Base-by-base conservation (phyloP, 2,797 vertebrate species). In the Typhlichthys subterraneus region DNA sequence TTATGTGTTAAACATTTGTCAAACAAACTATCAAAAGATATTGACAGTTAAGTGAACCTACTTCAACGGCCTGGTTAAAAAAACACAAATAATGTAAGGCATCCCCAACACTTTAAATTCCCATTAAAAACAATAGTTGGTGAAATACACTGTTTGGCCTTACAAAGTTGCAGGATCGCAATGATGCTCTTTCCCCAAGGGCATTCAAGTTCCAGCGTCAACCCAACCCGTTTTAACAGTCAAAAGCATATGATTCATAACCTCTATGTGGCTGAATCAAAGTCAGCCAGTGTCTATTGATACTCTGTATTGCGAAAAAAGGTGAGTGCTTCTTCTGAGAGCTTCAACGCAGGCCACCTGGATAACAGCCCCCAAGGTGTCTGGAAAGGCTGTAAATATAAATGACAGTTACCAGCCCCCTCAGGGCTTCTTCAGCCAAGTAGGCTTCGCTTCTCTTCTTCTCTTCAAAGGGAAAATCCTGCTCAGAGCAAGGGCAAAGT, bases 191-290 rank as follows among this genome's bases (percentile, higher is more conserved):
- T 72, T 83, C 77, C 90, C 87, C 45, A 51, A 69, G 89, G 92
- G 82, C 76, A 80, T 93, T 93, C 92, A 89, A 93, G 92, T 92
- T 86, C 87, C 84, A 91, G 85, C 92, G 62, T 88, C 82, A 81
- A 79, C 87, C 87, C 75, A 76, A 85, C 88, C 85, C 78, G 78
- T 91, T 91, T 85, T 82, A 88, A 89, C 88, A 90, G 87, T 90
- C 83, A 79, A 85, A 87, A 83, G 82, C 85, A 78, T 84, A 89
- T 90, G 88, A 88, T 86, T 91, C 87, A 90, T 79, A 85, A 77
- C 76, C 82, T 86, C 83, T 82, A 73, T 88, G 88, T 85, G 88
- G 82, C 87, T 81, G 85, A 87, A 92, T 92, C 89, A 92, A 91
- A 91, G 91, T 88, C 77, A 83, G 82, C 47, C 79, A 79, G 59